Percentiles rank a stretch among this genome's conserved stretches.
Evolutionary conservation across 2,113 vertebrate genomes (phyloP).

Genomic region (Solea senegalensis): DNA sequence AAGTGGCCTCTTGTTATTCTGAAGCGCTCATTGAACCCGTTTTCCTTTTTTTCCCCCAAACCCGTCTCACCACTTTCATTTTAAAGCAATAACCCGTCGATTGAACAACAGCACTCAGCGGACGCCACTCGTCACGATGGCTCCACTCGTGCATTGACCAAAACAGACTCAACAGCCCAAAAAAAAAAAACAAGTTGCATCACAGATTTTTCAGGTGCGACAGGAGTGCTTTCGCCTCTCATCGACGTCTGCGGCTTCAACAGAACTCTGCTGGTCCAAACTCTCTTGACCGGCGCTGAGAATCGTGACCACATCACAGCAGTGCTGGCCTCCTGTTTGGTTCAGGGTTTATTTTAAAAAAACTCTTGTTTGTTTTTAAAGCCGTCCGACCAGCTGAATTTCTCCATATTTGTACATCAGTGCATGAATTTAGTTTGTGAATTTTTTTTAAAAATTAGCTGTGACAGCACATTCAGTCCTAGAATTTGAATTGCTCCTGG

Average conservation of each 20-base stretch:
- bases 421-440: too few relatives aligned
- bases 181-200: slow-evolving; percentile 43
- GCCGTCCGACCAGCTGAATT: too few relatives aligned
- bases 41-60: slow-evolving; percentile 72
- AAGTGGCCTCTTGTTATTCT: slow-evolving; percentile 81
- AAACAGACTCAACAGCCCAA: slow-evolving; percentile 72
- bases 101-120: slow-evolving; percentile 72
- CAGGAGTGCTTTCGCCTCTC: slow-evolving; percentile 53
- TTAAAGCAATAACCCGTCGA: slow-evolving; percentile 81
- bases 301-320: too few relatives aligned
- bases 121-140: slow-evolving; percentile 76
- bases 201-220: slow-evolving; percentile 51
- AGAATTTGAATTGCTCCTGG: too few relatives aligned
- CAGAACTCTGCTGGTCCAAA: too few relatives aligned
- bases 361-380: too few relatives aligned
- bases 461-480: too few relatives aligned
- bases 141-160: slow-evolving; percentile 77
- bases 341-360: too few relatives aligned
- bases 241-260: not conserved
- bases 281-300: too few relatives aligned
- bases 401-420: too few relatives aligned
- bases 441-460: too few relatives aligned
- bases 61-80: slow-evolving; percentile 76
- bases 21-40: slow-evolving; percentile 82
- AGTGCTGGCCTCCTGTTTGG: too few relatives aligned